Base-by-base conservation (phyloP, 2,888 invertebrate genomes). In the Beris chalybata region DNA sequence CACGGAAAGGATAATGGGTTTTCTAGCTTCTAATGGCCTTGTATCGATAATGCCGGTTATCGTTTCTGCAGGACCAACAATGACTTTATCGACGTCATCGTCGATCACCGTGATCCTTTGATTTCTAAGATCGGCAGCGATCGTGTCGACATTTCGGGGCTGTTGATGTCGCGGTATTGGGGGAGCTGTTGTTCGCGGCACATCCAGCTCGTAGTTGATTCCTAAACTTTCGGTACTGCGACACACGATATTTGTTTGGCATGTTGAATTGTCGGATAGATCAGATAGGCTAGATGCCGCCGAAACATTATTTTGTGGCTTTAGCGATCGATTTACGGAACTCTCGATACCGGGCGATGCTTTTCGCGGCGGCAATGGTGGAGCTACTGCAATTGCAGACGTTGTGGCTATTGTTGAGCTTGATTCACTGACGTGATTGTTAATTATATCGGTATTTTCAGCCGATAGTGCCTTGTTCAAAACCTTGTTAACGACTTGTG, bases 1-100 rank as follows among this genome's bases (percentile, higher is more conserved):
- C 29, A 44, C 52, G 61, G 61, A 66, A 22, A 70, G 64, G 52
- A 73, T 71, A 38, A 76, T 71, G 15, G 76, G 74, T 66, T 77
- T 76, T 47, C 80, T 76, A 5, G 79, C 78, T 68, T 81, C 81
- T 63, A 81, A 67, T 31, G 81, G 81, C 68, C 81, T 75, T 0
- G 89, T 89, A 72, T 89, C 89, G 57, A 89, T 89, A 31, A 89
- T 82, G 0, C 89, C 89, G 15, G 85, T 86, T 65, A 89, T 89
- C 4, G 89, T 89, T 75, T 89, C 89, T 0, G 89, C 88, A 4
- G 89, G 87, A 0, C 89, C 89, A 0, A 89, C 86, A 74, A 86
- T 85, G 71, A 84, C 80, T n/a, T 72, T 71, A 9, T 71, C 71
- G 15, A 76, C 76, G 64, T 72, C 72, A 38, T 72, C 72, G 22